These are phyloP conservation scores for Amaurobius ferox DNA, from an alignment of 2,888 invertebrate species.

Conservation along the genomic window DNA sequence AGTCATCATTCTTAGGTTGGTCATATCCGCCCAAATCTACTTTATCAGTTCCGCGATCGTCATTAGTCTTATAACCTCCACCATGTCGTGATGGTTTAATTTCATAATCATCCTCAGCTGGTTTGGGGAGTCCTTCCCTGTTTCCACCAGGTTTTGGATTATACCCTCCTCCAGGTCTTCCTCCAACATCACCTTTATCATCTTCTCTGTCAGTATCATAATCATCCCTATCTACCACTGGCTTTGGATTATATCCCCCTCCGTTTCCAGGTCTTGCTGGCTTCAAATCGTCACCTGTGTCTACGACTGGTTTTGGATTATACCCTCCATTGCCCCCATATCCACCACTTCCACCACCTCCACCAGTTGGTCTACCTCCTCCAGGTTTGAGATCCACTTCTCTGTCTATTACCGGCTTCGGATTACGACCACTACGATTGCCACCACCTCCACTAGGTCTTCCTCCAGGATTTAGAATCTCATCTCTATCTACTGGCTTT, in stretches of 20 bases:
- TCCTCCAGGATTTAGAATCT: background rate
- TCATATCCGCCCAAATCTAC: slow-evolving; percentile 40
- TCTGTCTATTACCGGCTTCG: slow-evolving; percentile 23
- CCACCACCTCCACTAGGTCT: slow-evolving; percentile 19
- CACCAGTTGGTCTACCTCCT: background rate
- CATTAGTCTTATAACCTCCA: slow-evolving; percentile 5
- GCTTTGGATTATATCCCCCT: slow-evolving; percentile 30
- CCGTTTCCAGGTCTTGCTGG: slow-evolving; percentile 16
- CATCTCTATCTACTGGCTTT: background rate
- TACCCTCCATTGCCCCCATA: slow-evolving; percentile 13
- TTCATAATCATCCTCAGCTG: slow-evolving; percentile 1
- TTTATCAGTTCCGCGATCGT: background rate
- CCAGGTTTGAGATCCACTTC: slow-evolving; percentile 1
- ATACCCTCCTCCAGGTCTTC: background rate
- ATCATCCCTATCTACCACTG: slow-evolving; percentile 31
- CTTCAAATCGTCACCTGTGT: slow-evolving; percentile 11
- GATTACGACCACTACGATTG: slow-evolving; percentile 4
- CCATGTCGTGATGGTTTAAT: background rate
- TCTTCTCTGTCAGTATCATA: background rate
- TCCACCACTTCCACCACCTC: background rate
- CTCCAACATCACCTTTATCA: background rate
- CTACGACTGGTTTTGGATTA: slow-evolving; percentile 26
- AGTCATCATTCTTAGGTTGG: slow-evolving; percentile 28
- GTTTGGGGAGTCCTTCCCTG: slow-evolving; percentile 8
- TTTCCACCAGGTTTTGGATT: slow-evolving; percentile 1